Evolutionary conservation across 2,888 invertebrate genomes (phyloP), one percentile per base, ranked within the genome.

Genomic region (Hypolimnas misippus): DNA sequence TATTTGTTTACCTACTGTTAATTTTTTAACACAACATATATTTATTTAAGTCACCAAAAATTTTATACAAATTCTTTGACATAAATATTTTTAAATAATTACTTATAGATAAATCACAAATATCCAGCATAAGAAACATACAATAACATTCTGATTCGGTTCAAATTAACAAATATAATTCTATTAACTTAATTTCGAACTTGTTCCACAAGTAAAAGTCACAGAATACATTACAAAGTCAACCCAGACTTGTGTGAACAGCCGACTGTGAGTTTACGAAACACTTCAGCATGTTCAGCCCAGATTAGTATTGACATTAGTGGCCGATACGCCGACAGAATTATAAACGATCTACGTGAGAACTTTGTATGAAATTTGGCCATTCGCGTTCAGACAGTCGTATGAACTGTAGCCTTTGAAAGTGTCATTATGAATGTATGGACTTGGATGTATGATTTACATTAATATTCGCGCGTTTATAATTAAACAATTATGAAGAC

Each of bases 161-260:
- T 4, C 29, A 6, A 29, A 29, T n/a, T n/a, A 31, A 31, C 3
- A 31, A 31, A 7, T 6, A 31, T 31, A 8, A 31, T 33, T 33
- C 1, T 7, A 33, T 8, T 1, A 33, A 33, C 0, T 33, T 33
- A 33, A 33, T 33, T 10, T 10, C 8, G 12, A 46, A 12, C 12
- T 21, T 5, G 12, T n/a, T 46, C n/a, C 19, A 42, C 16, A 16
- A 46, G n/a, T 6, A 46, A 46, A 46, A 46, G n/a, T 4, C 46
- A 21, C 21, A 21, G n/a, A 52, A 44, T 42, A 50, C 52, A 52
- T 59, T 46, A 46, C 42, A 59, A 58, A 58, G 58, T 63, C 55
- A 56, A 63, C 44, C 29, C 25, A 51, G 51, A 46, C n/a, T n/a
- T 55, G 55, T 59, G 59, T 63, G 54, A 59, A 63, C 59, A 51